Evolutionary conservation across 2,888 invertebrate genomes (phyloP).

Genomic region (Cantharis nigra): DNA sequence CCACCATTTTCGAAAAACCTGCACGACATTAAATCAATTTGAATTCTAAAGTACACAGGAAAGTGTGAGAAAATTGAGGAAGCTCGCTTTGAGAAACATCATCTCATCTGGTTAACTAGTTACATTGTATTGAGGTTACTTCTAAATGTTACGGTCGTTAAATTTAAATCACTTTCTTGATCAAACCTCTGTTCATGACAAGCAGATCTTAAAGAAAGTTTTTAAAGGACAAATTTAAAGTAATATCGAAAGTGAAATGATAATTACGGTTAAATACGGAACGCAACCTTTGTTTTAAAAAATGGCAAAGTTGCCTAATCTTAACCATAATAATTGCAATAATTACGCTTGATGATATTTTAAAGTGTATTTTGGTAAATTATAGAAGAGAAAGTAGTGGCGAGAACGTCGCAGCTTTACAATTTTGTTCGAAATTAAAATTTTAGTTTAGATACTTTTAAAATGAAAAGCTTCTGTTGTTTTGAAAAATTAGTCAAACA

Average conservation of each 20-base stretch:
- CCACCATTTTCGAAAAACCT: neutral
- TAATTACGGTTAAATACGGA: neutral
- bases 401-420: neutral
- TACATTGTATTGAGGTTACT: neutral
- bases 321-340: neutral
- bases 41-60: neutral
- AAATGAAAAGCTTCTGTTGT: neutral
- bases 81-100: neutral
- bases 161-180: neutral
- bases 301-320: neutral
- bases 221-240: neutral
- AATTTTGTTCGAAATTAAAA: neutral
- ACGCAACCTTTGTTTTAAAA: neutral
- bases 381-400: neutral
- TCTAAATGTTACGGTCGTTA: neutral
- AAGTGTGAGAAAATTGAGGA: conserved; percentile 7
- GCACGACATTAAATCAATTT: neutral
- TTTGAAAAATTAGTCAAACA: neutral
- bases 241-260: neutral
- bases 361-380: neutral
- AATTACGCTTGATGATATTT: neutral
- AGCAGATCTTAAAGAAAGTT: neutral
- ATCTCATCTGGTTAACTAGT: neutral
- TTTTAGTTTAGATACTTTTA: no score
- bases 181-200: neutral